Base-by-base conservation (phyloP, 2,797 vertebrate genomes). In the Nothura maculosa region DNA sequence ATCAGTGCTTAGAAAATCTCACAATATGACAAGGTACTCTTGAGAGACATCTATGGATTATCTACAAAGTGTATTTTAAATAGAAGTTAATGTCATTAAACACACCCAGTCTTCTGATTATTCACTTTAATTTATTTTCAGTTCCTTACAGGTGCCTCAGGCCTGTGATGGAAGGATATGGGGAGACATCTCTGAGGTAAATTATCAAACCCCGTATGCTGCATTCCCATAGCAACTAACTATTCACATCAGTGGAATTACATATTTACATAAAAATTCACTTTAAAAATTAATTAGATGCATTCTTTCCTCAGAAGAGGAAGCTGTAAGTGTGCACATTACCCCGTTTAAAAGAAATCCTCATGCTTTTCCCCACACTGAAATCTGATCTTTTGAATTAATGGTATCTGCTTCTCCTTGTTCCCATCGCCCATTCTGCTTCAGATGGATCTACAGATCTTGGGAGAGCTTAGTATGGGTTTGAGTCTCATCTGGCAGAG, bases 141-240 rank as follows among this genome's bases (percentile, higher is more conserved):
- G 3, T 81, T 92, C 87, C 32, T 86, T 85, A 57, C 18, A 84
- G 34, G 45, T 91, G 74, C 84, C 61, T 79, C 81, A 93, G 67
- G 58, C 34, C 55, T 62, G 6, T 10, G 14, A 76, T 48, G 69
- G 30, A 40, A 87, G 47, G 69, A 43, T 66, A 79, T 8, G 6
- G 25, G 36, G 58, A 85, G 54, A 81, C 3, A 48, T 58, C 62
- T 87, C 66, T 69, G 67, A 92, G 18, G 21, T 52, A 87, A 89
- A 83, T 75, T 25, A 52, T 2, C 12, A 81, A 93, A 62, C 7
- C 54, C 77, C 47, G 28, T 20, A 19, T 60, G 17, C 9, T 9
- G 12, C 19, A 93, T 96, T 95, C 91, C 89, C 85, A 96, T 79
- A 77, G 79, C 25, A 97, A 89, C 82, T 83, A 42, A 22, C 38